A percentile compares a stretch with the other conserved stretches of the same genome.
These are phyloP conservation scores for Diorhabda carinulata DNA, from an alignment of 1,140 invertebrate genomes.

Conservation along the genomic window DNA sequence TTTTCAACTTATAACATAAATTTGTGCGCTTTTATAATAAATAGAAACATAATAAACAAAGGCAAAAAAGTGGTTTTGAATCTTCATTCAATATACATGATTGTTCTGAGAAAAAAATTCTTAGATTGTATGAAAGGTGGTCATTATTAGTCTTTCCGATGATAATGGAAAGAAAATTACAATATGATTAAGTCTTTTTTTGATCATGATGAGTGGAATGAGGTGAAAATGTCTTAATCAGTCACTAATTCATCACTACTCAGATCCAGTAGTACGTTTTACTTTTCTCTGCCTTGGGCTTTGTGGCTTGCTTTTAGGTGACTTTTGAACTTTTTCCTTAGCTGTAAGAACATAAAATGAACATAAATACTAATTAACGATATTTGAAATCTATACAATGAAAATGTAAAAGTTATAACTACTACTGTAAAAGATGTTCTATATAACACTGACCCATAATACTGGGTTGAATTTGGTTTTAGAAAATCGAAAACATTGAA, in stretches of 20 bases:
- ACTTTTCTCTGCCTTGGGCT: slow-evolving; percentile 70
- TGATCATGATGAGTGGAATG: slow-evolving; percentile 18
- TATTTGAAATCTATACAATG: too few species aligned
- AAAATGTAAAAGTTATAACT: too few species aligned
- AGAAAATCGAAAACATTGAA: too few species aligned
- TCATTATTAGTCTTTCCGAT: slow-evolving; percentile 6
- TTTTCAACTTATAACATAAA: background rate
- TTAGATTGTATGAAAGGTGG: slow-evolving; percentile 10
- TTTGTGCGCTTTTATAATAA: too few species aligned
- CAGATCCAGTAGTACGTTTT: slow-evolving; percentile 64
- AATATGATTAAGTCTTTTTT: background rate
- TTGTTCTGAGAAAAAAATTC: background rate
- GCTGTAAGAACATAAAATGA: slow-evolving; percentile 25
- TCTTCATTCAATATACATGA: background rate
- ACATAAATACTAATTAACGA: too few species aligned
- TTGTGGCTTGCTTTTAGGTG: slow-evolving; percentile 49
- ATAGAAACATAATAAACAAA: too few species aligned
- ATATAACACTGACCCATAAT: too few species aligned
- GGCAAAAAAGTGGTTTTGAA: too few species aligned
- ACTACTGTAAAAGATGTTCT: too few species aligned
- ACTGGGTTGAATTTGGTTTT: too few species aligned
- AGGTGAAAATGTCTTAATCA: slow-evolving; percentile 9
- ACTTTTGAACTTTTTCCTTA: slow-evolving; percentile 53
- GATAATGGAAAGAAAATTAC: background rate
- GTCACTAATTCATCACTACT: slow-evolving; percentile 49